Conservation (phyloP, 1,140 invertebrate genomes). For the Penaeus indicus region DNA sequence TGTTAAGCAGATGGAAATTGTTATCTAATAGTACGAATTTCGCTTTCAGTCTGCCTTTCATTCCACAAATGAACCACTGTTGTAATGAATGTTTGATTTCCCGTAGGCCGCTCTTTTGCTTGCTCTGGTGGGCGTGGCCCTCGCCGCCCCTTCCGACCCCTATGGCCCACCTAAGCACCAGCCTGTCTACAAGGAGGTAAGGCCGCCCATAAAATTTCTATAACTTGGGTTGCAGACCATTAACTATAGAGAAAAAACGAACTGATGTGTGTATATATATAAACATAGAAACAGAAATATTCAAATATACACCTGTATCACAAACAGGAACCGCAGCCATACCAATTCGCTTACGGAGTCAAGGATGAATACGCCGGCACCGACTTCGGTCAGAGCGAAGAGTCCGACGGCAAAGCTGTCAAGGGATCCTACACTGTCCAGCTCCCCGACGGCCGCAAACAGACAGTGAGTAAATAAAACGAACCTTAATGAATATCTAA, state of each 20-base stretch:
- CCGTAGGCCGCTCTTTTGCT: background rate
- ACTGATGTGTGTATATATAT: too few species aligned
- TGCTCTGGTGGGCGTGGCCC: background rate
- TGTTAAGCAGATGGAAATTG: too few species aligned
- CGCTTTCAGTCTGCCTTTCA: too few species aligned
- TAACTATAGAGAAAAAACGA: too few species aligned
- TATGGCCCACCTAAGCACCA: slow-evolving; percentile 1
- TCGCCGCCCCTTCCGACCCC: slow-evolving; percentile 8
- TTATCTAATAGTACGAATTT: too few species aligned
- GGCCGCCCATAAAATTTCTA: background rate
- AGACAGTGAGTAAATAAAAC: slow-evolving; percentile 71
- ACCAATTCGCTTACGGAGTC: slow-evolving; percentile 69
- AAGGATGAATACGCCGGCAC: slow-evolving; percentile 69
- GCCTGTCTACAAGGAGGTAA: slow-evolving; percentile 10
- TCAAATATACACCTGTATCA: too few species aligned
- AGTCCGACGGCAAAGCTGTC: slow-evolving; percentile 68
- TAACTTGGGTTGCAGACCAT: too few species aligned
- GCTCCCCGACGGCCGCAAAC: slow-evolving; percentile 67
- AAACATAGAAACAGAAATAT: too few species aligned
- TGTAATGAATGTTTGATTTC: background rate
- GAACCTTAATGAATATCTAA: background rate
- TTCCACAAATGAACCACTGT: too few species aligned
- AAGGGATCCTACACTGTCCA: slow-evolving; percentile 68
- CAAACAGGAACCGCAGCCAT: slow-evolving; percentile 72
- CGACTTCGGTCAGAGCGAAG: slow-evolving; percentile 68